Conservation (phyloP, 2,888 invertebrate genomes). For the Metellina segmentata region DNA sequence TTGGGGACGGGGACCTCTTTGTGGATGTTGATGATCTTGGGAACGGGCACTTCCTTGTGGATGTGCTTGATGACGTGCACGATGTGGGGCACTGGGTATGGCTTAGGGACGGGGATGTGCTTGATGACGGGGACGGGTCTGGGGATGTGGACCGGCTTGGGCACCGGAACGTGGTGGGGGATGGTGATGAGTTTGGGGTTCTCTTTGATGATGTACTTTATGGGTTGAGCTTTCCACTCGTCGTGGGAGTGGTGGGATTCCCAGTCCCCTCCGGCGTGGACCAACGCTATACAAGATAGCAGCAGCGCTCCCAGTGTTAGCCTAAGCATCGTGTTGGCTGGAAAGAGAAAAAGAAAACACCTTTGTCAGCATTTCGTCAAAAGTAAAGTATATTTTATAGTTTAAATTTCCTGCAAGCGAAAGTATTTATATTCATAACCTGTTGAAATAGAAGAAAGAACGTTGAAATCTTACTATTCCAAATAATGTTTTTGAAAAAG, state of each 20-base stretch:
- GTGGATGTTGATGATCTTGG: conserved; percentile 72
- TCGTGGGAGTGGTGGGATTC: conserved; percentile 40
- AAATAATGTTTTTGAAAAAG: too few relatives aligned
- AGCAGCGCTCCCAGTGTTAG: conserved; percentile 67
- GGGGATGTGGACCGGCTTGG: conserved; percentile 72
- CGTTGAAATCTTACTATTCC: too few relatives aligned
- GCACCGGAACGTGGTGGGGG: conserved; percentile 73
- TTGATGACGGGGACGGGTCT: conserved; percentile 71
- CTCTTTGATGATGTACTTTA: conserved; percentile 76
- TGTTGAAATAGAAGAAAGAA: too few relatives aligned
- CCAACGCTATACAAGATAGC: conserved; percentile 44
- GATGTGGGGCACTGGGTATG: conserved; percentile 74
- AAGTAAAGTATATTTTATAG: too few relatives aligned
- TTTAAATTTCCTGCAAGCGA: too few relatives aligned
- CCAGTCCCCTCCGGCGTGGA: conserved; percentile 39
- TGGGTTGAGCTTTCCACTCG: conserved; percentile 72
- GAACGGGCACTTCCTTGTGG: conserved; percentile 72
- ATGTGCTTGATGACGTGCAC: conserved; percentile 68
- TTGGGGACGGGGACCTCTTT: conserved; percentile 75
- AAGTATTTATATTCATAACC: too few relatives aligned
- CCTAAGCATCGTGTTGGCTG: conserved; percentile 57
- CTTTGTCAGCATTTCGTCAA: too few relatives aligned
- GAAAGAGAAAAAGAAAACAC: background rate
- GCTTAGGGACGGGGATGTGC: conserved; percentile 72
- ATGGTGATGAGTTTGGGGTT: conserved; percentile 76